Conservation (phyloP, 2,888 invertebrate species). For the Netelia virgata region DNA sequence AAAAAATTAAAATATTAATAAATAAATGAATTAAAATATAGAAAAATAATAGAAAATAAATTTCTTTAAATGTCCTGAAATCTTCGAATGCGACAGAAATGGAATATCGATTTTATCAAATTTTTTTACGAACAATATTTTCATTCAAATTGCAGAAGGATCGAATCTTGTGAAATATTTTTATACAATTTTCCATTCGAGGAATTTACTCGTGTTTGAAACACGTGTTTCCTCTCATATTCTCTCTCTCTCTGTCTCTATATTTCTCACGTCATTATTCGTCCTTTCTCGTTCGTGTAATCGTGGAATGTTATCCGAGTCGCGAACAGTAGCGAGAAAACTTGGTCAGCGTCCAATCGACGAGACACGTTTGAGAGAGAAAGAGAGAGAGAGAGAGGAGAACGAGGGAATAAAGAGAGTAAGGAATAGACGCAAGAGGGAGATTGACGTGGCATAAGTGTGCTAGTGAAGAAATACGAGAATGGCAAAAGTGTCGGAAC, state of each 20-base stretch:
- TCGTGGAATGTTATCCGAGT: conserved; percentile 43
- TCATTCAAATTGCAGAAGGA: background rate
- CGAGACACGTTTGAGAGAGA: conserved; percentile 1
- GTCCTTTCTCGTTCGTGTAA: conserved; percentile 23
- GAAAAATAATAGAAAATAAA: no score
- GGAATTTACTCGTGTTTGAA: conserved; percentile 6
- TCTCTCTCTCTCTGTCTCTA: conserved; percentile 2
- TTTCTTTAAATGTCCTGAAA: no score
- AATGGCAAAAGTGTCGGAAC: background rate
- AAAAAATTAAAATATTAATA: background rate
- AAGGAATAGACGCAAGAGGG: background rate
- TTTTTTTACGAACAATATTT: background rate
- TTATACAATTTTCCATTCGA: conserved; percentile 9
- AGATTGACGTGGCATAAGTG: background rate
- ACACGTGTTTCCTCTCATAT: conserved; percentile 18
- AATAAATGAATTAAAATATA: no score
- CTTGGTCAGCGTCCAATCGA: conserved; percentile 48
- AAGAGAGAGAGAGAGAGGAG: background rate
- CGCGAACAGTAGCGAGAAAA: conserved; percentile 45
- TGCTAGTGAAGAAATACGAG: background rate
- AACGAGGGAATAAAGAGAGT: background rate
- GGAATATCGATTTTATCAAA: no score
- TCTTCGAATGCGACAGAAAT: no score
- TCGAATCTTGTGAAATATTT: background rate
- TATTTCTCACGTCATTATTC: background rate